A percentile compares a stretch with the other conserved stretches of the same genome.
These are phyloP conservation scores for Nycticryphes semicollaris DNA, from an alignment of 2,113 vertebrate species.

Conservation along the genomic window DNA sequence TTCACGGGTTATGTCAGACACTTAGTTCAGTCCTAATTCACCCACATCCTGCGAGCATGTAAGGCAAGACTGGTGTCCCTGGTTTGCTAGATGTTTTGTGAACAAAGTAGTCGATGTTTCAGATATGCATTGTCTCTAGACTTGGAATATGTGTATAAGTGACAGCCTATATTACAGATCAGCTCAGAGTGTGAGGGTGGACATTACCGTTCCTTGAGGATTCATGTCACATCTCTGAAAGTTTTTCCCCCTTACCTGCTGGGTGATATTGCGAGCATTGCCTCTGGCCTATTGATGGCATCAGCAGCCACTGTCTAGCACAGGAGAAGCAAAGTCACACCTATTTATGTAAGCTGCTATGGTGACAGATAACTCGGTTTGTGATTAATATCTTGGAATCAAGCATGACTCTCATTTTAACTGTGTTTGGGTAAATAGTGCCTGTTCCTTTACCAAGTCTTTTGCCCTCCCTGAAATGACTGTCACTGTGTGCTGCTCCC, in stretches of 20 bases:
- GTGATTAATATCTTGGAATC: neutral
- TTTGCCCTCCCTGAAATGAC: neutral
- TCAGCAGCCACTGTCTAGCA: neutral
- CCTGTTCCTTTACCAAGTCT: neutral
- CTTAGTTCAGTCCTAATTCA: neutral
- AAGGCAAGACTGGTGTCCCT: neutral
- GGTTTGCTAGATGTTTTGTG: neutral
- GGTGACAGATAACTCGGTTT: neutral
- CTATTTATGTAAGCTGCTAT: neutral
- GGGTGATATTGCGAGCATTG: neutral
- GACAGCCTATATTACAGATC: fast-evolving
- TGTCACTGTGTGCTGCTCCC: neutral
- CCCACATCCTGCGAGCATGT: neutral
- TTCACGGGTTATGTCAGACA: neutral
- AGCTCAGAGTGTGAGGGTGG: neutral
- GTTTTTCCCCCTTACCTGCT: neutral
- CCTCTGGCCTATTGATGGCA: neutral
- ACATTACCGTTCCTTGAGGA: neutral
- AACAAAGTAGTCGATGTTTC: neutral
- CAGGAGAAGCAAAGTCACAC: neutral
- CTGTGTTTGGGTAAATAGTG: neutral
- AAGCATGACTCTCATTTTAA: neutral
- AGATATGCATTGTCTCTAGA: neutral
- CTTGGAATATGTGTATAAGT: neutral
- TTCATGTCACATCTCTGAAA: neutral